Evolutionary conservation across 2,113 vertebrate genomes (phyloP), one percentile per base, ranked within the genome.

Genomic region (Labeo rohita): DNA sequence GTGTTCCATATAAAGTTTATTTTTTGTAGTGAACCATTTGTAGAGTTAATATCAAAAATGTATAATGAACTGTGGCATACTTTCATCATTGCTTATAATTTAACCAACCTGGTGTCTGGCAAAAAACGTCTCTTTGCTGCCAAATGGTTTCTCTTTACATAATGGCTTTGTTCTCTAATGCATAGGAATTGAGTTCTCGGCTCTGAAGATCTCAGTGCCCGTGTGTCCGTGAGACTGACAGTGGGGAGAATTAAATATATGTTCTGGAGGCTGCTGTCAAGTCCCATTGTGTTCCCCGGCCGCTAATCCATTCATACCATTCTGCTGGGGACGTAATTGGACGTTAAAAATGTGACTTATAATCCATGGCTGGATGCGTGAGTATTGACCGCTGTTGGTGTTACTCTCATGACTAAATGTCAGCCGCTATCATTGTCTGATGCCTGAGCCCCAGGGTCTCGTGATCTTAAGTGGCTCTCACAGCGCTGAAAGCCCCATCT

Each of bases 261-360:
- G 88, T 90, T 89, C 91, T 85, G 76, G 85, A 75, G 59, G 85
- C 84, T 65, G 28, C 45, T 89, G 88, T 92, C 92, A 90, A 70
- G 87, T 87, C 50, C 63, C 83, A 88, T 88, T 91, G 81, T 90
- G 86, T 90, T 90, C 90, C 84, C 87, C 76, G 89, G 70, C 66
- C 87, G 75, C 84, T 74, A 90, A 87, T 90, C 85, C 87, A 92
- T 92, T 93, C 90, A 87, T 91, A 89, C 83, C 80, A 85, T 89
- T 91, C 85, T 87, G 87, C 77, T 90, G 88, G 89, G 80, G 88
- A 86, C 76, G 85, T 90, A 89, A 89, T 84, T 87, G 89, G 88
- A 89, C 85, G 84, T 84, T 88, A 84, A 90, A 90, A 90, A 74
- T 61, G 88, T 85, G 87, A 89, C 85, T 90, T 74, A 86, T 61